A percentile compares a stretch with the other conserved stretches of the same genome.
These are phyloP conservation scores for Bolborhynchus lineola DNA, from an alignment of 2,113 vertebrate species.

Conservation along the genomic window DNA sequence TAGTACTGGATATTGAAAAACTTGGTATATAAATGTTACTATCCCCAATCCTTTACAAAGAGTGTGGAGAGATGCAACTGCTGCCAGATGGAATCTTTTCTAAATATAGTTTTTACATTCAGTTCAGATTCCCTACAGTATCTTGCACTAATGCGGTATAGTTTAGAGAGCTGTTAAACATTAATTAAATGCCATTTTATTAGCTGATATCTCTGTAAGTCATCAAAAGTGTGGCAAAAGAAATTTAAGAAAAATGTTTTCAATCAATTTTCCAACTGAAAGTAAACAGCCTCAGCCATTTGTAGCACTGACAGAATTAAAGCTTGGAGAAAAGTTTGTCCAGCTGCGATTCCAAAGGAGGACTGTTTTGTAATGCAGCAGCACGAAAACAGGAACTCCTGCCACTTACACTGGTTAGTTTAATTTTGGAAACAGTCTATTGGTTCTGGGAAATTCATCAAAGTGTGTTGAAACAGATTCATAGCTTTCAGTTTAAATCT, in stretches of 20 bases:
- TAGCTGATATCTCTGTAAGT: background rate
- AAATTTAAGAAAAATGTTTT: background rate
- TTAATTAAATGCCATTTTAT: constrained; percentile 22
- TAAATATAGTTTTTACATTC: background rate
- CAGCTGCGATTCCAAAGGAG: background rate
- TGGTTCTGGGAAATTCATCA: background rate
- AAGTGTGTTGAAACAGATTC: background rate
- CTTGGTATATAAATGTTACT: background rate
- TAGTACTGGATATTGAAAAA: background rate
- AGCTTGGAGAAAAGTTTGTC: constrained; percentile 27
- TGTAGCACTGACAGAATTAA: constrained; percentile 6
- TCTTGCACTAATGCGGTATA: background rate
- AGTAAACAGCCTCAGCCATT: background rate
- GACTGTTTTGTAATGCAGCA: background rate
- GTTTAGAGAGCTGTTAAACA: background rate
- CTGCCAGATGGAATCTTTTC: background rate
- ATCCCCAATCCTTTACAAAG: background rate
- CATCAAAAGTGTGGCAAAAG: background rate
- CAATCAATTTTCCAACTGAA: background rate
- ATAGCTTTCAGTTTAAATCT: background rate
- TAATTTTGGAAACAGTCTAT: background rate
- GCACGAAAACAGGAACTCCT: background rate
- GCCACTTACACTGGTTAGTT: background rate
- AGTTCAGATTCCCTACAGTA: background rate
- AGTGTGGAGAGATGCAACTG: background rate